Evolutionary conservation across 2,888 invertebrate species (phyloP).

Genomic region (Xanthorhoe spadicearia): DNA sequence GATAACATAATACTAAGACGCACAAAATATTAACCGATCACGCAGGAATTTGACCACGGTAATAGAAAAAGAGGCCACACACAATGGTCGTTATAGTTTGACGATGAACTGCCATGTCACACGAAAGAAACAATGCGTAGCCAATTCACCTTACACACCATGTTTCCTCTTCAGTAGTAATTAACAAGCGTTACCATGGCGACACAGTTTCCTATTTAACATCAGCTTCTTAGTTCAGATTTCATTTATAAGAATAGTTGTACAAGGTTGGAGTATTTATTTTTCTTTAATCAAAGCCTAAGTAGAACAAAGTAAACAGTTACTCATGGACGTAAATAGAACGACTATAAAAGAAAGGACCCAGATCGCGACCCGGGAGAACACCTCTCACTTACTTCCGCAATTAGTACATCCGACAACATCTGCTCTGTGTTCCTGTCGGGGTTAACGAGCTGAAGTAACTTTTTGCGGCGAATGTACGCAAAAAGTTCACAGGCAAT

Average conservation of each 20-base stretch:
- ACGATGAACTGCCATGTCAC: no score
- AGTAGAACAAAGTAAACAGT: conserved; percentile 4
- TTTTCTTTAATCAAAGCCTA: background rate
- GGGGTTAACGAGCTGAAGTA: conserved; percentile 68
- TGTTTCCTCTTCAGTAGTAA: background rate
- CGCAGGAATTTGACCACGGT: no score
- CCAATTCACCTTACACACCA: background rate
- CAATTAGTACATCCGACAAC: conserved; percentile 64
- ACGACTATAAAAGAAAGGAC: conserved; percentile 44
- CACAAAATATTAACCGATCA: no score
- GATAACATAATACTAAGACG: no score
- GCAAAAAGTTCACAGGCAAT: conserved; percentile 26
- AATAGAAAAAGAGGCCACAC: background rate
- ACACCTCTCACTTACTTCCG: conserved; percentile 60
- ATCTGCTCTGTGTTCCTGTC: conserved; percentile 63
- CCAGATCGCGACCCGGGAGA: conserved; percentile 42
- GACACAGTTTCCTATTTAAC: background rate
- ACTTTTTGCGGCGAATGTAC: conserved; percentile 44
- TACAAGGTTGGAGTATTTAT: background rate
- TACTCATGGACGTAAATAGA: conserved; percentile 30
- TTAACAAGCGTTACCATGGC: conserved; percentile 1
- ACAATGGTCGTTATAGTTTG: background rate
- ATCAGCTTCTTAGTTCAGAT: background rate
- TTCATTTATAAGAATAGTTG: background rate
- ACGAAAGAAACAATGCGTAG: background rate